These are phyloP conservation scores for Coryphaenoides rupestris DNA, from an alignment of 2,113 vertebrate species.

Conservation along the genomic window DNA sequence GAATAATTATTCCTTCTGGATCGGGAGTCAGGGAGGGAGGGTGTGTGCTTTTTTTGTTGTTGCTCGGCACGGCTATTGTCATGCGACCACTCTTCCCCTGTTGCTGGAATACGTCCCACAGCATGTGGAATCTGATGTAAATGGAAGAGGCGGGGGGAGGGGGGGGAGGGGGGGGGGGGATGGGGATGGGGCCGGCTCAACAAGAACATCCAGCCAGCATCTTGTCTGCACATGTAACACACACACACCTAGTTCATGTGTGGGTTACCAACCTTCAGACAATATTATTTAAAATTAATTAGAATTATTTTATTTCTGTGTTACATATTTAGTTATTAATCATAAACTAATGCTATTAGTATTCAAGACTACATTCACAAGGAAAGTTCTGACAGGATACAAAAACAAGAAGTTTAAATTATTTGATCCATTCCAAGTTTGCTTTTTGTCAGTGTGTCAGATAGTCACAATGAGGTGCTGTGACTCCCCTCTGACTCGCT, in stretches of 20 bases:
- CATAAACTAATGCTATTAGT: not conserved
- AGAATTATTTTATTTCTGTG: not conserved
- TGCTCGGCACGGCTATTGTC: not conserved
- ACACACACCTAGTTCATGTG: slow-evolving; percentile 3
- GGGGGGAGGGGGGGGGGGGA: not conserved
- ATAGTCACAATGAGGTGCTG: not conserved
- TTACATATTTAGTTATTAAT: not conserved
- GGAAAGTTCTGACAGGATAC: too few species aligned
- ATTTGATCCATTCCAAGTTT: not conserved
- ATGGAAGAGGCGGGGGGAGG: too few species aligned
- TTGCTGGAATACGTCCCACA: too few species aligned
- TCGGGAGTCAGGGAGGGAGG: not conserved
- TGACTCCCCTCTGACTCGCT: not conserved
- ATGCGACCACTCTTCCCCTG: not conserved
- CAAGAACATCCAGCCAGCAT: slow-evolving; percentile 9
- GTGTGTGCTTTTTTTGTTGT: too few species aligned
- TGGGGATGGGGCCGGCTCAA: not conserved
- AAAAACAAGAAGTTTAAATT: not conserved
- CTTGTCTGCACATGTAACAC: slow-evolving; percentile 14
- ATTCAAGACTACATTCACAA: not conserved
- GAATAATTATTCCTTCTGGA: slow-evolving; percentile 29
- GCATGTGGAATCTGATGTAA: too few species aligned
- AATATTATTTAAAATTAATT: not conserved
- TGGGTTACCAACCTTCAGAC: too few species aligned
- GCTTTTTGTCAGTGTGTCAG: not conserved